Conservation (phyloP, 2,797 vertebrate species). For the Peromyscus melanophrys region DNA sequence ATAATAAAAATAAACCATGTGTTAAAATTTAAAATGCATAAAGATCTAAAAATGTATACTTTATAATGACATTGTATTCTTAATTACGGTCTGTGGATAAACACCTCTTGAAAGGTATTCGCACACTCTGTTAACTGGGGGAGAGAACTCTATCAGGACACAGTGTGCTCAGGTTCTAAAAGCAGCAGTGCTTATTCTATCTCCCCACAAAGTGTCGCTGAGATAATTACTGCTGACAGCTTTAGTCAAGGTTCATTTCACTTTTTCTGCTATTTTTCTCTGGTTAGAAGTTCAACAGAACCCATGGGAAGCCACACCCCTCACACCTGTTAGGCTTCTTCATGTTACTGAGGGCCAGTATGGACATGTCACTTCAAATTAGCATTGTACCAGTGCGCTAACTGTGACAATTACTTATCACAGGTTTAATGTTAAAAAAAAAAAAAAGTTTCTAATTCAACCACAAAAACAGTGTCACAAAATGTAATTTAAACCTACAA, state of each 20-base stretch:
- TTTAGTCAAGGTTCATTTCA: slow-evolving; percentile 96
- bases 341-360: slow-evolving; percentile 90
- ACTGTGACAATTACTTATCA: slow-evolving; percentile 93
- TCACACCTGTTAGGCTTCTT: slow-evolving; percentile 94
- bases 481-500: slow-evolving; percentile 91
- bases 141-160: slow-evolving; percentile 86
- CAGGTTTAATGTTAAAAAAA: slow-evolving; percentile 90
- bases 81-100: slow-evolving; percentile 58
- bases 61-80: slow-evolving; percentile 81
- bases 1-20: slow-evolving; percentile 72
- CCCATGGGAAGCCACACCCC: slow-evolving; percentile 91
- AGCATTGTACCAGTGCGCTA: slow-evolving; percentile 88
- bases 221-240: slow-evolving; percentile 99
- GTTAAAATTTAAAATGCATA: slow-evolving; percentile 73
- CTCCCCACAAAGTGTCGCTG: slow-evolving; percentile 93
- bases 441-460: slow-evolving; percentile 92
- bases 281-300: slow-evolving; percentile 91
- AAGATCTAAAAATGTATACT: slow-evolving; percentile 83
- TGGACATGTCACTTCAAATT: slow-evolving; percentile 92
- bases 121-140: slow-evolving; percentile 87
- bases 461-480: slow-evolving; percentile 92
- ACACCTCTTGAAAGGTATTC: slow-evolving; percentile 85
- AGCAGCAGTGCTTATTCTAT: slow-evolving; percentile 91
- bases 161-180: slow-evolving; percentile 90
- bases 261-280: slow-evolving; percentile 93